phyloP scores from a whole-genome alignment of 2,113 vertebrate genomes.

The Campylomormyrus numenius region DNA sequence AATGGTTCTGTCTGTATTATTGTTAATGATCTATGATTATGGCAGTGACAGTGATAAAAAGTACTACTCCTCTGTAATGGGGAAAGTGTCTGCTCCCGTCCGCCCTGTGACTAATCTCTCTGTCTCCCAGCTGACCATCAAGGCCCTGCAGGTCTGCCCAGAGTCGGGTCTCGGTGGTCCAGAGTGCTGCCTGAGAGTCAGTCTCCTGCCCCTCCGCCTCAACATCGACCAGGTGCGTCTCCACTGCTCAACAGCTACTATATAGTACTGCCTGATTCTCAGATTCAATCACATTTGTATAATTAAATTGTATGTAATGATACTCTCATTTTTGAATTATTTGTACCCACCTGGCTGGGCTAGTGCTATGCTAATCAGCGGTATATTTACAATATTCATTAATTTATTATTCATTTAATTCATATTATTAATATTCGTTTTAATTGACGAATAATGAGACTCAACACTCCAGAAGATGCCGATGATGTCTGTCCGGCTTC shows the following conservation, averaged over 20 bases:
- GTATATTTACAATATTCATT: not conserved
- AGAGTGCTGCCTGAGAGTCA: constrained; percentile 80
- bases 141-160: constrained; percentile 78
- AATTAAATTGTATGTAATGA: not conserved
- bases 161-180: constrained; percentile 70
- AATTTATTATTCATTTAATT: not conserved
- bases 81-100: not conserved
- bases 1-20: not conserved
- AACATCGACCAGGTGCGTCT: constrained; percentile 75
- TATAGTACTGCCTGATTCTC: not conserved
- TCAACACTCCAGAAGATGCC: not conserved
- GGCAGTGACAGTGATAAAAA: not conserved
- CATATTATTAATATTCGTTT: not conserved
- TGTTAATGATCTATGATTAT: not conserved
- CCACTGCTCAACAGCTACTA: not conserved
- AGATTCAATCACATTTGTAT: not conserved
- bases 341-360: not conserved
- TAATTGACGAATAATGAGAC: not conserved
- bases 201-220: constrained; percentile 77
- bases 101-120: not conserved
- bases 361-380: not conserved
- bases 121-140: constrained; percentile 71
- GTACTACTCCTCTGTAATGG: not conserved
- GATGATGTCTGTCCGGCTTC: not conserved
- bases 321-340: not conserved